Evolutionary conservation across 1,140 invertebrate species (phyloP), one percentile per base, ranked within the genome.

Genomic region (Uloborus diversus): DNA sequence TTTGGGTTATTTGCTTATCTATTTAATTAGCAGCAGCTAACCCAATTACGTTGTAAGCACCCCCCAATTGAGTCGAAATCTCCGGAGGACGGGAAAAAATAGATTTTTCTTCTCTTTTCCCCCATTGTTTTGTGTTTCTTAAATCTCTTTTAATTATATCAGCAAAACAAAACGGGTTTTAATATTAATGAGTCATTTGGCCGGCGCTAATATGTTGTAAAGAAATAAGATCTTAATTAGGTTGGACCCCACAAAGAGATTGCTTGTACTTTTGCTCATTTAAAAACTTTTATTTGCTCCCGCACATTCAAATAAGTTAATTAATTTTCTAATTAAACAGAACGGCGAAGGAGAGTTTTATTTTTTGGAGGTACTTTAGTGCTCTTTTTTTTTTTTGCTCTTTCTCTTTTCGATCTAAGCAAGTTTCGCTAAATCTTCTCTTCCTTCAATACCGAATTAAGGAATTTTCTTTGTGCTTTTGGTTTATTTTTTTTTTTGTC

Each of bases 321-420:
- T 79, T 79, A 79, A 79, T 79, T 79, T 79, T 79, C 76, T 79
- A 79, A 79, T 79, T 79, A 79, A 79, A 79, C 76, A 79, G 76
- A 79, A 68, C 64, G 56, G 76, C 73, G 73, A 17, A 64, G 62
- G 75, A 78, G 35, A 33, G 65, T 79, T 79, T 69, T 79, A 61
- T 79, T 68, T n/a, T 76, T 76, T n/a, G n/a, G n/a, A n/a, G n/a
- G n/a, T n/a, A n/a, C 28, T 69, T 4, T 7, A 28, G 20, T 9
- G 13, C 23, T 28, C 61, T 61, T 73, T 73, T 35, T 69, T 17
- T 9, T 23, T 20, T 28, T 53, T 35, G 17, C 1, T 14, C n/a
- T 59, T 61, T 37, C 47, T 42, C 61, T 56, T 56, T n/a, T 76
- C 56, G 37, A 64, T 35, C 32, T 65, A 33, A 49, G 61, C 30